phyloP scores from a whole-genome alignment of 2,888 invertebrate species.

The Anagyrus pseudococci region DNA sequence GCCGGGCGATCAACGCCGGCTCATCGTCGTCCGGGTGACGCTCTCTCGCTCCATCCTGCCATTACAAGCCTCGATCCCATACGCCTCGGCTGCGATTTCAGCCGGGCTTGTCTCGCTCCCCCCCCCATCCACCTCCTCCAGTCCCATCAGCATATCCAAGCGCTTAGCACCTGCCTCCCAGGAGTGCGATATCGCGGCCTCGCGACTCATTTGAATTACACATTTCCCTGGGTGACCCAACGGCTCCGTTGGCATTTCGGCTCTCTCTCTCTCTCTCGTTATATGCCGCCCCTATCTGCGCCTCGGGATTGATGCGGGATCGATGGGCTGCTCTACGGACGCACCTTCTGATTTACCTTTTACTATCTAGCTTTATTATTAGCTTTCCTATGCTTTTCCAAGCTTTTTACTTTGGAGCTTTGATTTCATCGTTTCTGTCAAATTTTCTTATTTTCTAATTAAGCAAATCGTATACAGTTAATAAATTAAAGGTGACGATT shows the following conservation, averaged over 20 bases:
- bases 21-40: constrained; percentile 56
- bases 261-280: too few species aligned
- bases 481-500: too few species aligned
- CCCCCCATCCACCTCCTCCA: constrained; percentile 47
- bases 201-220: constrained; percentile 62
- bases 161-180: constrained; percentile 63
- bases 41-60: constrained; percentile 24
- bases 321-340: constrained; percentile 6
- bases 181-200: constrained; percentile 57
- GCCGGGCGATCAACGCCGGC: constrained; percentile 60
- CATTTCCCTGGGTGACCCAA: constrained; percentile 52
- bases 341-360: background rate
- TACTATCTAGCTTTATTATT: too few species aligned
- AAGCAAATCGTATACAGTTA: background rate
- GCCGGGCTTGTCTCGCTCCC: constrained; percentile 30
- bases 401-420: background rate
- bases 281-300: too few species aligned
- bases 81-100: constrained; percentile 25
- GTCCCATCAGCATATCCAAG: constrained; percentile 60
- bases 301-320: background rate
- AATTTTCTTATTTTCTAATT: background rate
- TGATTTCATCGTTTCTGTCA: background rate
- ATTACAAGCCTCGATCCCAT: too few species aligned
- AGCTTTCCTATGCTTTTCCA: too few species aligned
- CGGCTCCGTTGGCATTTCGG: too few species aligned